Evolutionary conservation across 2,113 vertebrate genomes (phyloP).

Genomic region (Callorhinus ursinus): DNA sequence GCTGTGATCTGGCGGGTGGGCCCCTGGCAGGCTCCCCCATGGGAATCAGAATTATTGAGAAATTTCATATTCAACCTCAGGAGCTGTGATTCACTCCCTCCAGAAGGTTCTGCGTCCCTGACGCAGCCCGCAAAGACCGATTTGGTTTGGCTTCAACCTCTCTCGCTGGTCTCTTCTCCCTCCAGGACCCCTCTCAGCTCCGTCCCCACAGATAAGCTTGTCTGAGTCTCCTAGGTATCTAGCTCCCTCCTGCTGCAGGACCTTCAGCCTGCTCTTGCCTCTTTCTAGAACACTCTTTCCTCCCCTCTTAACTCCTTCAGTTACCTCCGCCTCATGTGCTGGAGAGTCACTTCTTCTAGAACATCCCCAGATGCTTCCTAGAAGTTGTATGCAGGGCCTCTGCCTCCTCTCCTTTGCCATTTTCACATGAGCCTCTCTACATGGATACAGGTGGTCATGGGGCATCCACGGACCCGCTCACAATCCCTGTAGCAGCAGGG

Average conservation of each 20-base stretch:
- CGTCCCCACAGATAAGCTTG: not conserved
- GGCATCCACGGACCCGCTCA: no score
- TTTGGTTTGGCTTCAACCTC: not conserved
- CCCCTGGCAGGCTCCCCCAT: not conserved
- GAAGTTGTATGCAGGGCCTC: fast-evolving
- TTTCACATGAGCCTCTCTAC: not conserved
- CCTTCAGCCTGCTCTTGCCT: not conserved
- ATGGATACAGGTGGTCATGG: fast-evolving
- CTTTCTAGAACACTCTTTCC: slow-evolving; percentile 47
- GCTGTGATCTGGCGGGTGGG: slow-evolving; percentile 25
- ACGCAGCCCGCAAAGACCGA: not conserved
- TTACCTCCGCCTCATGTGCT: not conserved
- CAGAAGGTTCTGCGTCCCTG: not conserved
- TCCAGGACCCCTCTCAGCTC: not conserved
- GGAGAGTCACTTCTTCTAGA: not conserved
- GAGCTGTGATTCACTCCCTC: slow-evolving; percentile 42
- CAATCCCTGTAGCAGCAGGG: not conserved
- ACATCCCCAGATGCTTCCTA: not conserved
- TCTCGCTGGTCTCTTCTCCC: not conserved
- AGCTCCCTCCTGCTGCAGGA: not conserved
- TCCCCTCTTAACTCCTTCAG: not conserved
- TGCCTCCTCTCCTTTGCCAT: fast-evolving
- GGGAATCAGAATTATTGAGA: slow-evolving; percentile 57
- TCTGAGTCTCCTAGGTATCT: not conserved
- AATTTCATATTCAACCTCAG: slow-evolving; percentile 28